A percentile compares a stretch with the other conserved stretches of the same genome.
These are phyloP conservation scores for Speoplatyrhinus poulsoni DNA, from an alignment of 2,113 vertebrate genomes.

Conservation along the genomic window DNA sequence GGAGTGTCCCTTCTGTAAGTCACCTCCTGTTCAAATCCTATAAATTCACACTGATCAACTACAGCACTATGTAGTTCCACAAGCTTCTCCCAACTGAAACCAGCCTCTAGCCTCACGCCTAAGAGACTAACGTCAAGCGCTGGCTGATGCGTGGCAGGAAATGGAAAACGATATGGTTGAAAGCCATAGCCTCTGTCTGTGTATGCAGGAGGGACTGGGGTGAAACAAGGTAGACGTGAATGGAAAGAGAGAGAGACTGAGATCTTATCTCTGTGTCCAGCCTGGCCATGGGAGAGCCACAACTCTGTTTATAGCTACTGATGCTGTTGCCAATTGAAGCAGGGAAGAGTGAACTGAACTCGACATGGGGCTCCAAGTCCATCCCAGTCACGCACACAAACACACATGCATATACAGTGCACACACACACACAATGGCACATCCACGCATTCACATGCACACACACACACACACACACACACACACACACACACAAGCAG, in stretches of 20 bases:
- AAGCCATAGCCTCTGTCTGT: constrained; percentile 18
- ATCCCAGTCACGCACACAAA: constrained; percentile 21
- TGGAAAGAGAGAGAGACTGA: constrained; percentile 6
- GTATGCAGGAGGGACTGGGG: background rate
- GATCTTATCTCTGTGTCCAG: constrained; percentile 21
- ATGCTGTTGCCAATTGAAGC: constrained; percentile 44
- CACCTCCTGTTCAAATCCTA: constrained; percentile 13
- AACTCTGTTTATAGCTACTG: constrained; percentile 36
- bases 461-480: background rate
- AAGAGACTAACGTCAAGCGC: constrained; percentile 21
- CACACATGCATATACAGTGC: constrained; percentile 11
- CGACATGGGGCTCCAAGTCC: constrained; percentile 44
- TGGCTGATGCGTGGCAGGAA: constrained; percentile 35
- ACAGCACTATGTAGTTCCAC: constrained; percentile 12
- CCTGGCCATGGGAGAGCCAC: constrained; percentile 32
- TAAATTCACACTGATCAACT: constrained; percentile 2
- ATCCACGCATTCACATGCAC: background rate
- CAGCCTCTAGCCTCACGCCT: constrained; percentile 5
- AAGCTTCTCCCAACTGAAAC: constrained; percentile 26
- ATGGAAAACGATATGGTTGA: constrained; percentile 46
- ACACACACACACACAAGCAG: background rate
- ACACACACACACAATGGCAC: background rate
- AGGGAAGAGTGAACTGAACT: constrained; percentile 13
- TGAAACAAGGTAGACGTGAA: background rate
- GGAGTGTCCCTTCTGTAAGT: constrained; percentile 2